These are phyloP conservation scores for Orchestia grillus DNA, from an alignment of 1,140 invertebrate genomes.

Conservation along the genomic window DNA sequence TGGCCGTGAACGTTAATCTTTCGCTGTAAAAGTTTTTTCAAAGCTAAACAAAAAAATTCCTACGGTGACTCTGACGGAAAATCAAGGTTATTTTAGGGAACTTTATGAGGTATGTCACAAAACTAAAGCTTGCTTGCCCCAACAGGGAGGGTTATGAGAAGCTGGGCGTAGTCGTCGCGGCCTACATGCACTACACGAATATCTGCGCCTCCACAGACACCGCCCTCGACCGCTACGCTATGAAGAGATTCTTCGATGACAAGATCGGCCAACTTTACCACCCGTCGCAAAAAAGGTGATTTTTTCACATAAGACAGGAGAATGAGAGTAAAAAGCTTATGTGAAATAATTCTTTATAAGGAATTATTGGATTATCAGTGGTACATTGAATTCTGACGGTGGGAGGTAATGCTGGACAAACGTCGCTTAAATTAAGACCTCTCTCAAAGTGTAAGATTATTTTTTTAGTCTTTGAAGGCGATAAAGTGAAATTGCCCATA, in stretches of 20 bases:
- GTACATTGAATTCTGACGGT: background rate
- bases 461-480: background rate
- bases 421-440: background rate
- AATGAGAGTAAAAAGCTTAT: background rate
- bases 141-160: conserved; percentile 81
- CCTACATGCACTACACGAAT: conserved; percentile 94
- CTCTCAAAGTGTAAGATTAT: background rate
- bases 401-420: background rate
- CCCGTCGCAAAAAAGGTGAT: conserved; percentile 89
- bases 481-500: background rate
- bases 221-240: conserved; percentile 90
- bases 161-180: conserved; percentile 87
- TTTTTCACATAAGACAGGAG: conserved; percentile 4
- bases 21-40: no score
- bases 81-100: background rate
- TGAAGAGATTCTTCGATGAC: conserved; percentile 91
- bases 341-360: background rate
- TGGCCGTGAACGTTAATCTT: no score
- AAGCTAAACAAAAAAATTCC: no score
- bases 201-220: conserved; percentile 91
- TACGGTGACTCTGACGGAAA: no score
- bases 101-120: no score
- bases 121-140: background rate
- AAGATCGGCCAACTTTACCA: conserved; percentile 84
- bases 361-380: background rate